Base-by-base conservation (phyloP, 2,888 invertebrate species). In the Torymus tubicola region DNA sequence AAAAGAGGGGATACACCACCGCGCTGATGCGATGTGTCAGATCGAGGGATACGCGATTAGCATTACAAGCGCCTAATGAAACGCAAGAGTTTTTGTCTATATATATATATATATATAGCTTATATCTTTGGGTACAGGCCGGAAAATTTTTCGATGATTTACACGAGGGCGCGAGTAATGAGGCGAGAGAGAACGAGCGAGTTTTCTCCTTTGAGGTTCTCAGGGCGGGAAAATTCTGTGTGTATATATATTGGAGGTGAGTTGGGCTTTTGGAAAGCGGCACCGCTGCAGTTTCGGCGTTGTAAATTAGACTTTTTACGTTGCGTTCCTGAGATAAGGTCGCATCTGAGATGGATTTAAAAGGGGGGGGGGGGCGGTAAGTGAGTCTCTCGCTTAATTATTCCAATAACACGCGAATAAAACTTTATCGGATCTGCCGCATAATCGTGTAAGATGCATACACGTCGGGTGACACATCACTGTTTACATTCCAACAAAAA, bases 21-120 rank as follows among this genome's bases (percentile, higher is more conserved):
- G 42, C 8, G 42, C 42, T 42, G 42, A 42, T 42, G 42, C 8
- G 42, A 42, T 60, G 16, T 50, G 52, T n/a, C 69, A 63, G 57
- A 42, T n/a, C 65, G 14, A 55, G 21, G 55, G 61, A 52, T 24
- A 42, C 69, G 55, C 57, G 70, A 77, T 77, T 70, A 77, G 77
- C 77, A 77, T 77, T 70, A 64, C 70, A 70, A 77, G n/a, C 12
- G 57, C 13, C 21, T 31, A 31, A 73, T 42, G 57, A 21, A 3
- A 10, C 42, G 58, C 16, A 55, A 11, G 24, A 13, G 53, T 55
- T 42, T 10, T 13, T 52, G 18, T 13, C 52, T 50, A 13, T 42
- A 21, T 42, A n/a, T n/a, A n/a, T n/a, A n/a, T n/a, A n/a, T n/a
- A n/a, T n/a, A n/a, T n/a, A n/a, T n/a, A n/a, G n/a, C 14, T 3